phyloP scores from a whole-genome alignment of 2,113 vertebrate species.

The Meriones unguiculatus region DNA sequence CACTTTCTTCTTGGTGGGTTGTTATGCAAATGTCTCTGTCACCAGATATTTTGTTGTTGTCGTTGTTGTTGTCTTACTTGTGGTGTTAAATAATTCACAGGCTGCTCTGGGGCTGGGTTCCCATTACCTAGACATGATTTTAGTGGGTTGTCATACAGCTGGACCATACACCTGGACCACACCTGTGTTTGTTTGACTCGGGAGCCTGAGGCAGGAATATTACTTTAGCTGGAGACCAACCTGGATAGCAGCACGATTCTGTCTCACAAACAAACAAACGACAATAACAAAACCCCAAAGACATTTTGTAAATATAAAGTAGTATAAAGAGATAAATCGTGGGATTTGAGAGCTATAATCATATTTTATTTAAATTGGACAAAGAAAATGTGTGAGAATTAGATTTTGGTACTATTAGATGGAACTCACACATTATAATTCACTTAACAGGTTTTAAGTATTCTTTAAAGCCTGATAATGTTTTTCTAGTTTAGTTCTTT shows the following conservation, averaged over 20 bases:
- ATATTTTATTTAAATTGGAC: constrained; percentile 36
- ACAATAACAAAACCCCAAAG: neutral
- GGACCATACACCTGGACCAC: neutral
- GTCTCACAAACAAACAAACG: neutral
- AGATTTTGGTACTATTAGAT: neutral
- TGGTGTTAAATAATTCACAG: constrained; percentile 19
- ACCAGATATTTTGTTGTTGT: neutral
- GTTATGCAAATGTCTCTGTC: neutral
- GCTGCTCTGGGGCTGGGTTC: neutral
- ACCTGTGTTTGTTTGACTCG: neutral
- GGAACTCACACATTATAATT: neutral
- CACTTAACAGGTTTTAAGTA: neutral
- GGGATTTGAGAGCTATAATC: neutral
- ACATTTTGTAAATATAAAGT: neutral
- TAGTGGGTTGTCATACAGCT: fast-evolving
- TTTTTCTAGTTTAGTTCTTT: constrained; percentile 11
- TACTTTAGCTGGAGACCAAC: neutral
- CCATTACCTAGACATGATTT: neutral
- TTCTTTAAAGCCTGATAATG: constrained; percentile 28
- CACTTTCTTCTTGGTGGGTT: neutral
- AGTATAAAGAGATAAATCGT: neutral
- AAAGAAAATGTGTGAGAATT: neutral
- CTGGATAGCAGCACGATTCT: neutral
- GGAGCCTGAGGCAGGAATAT: neutral
- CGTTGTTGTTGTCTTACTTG: neutral